Conservation (phyloP, 2,797 vertebrate species). For the Ibycter americanus region DNA sequence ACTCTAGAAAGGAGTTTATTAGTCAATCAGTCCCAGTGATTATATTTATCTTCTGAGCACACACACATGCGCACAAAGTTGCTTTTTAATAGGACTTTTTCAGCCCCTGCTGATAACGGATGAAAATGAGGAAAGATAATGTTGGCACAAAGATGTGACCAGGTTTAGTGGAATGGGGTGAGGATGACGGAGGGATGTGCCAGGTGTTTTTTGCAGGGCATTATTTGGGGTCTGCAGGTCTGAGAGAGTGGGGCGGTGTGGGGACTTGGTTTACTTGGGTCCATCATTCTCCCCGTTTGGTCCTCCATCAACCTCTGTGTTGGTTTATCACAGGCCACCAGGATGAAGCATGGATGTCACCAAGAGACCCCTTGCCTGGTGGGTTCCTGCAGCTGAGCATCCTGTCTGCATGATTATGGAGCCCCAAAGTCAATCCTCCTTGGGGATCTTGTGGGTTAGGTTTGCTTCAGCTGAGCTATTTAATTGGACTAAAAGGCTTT, state of each 20-base stretch:
- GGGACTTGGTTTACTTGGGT: not conserved
- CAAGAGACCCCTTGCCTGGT: not conserved
- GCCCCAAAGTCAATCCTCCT: not conserved
- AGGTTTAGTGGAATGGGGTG: not conserved
- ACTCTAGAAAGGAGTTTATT: conserved; percentile 20
- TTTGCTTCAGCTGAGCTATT: not conserved
- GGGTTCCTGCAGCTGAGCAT: not conserved
- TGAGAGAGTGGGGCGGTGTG: fast-evolving
- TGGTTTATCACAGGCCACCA: not conserved
- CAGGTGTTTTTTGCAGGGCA: not conserved
- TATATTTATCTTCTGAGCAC: conserved; percentile 37
- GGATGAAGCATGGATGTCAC: not conserved
- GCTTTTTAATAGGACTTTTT: not conserved
- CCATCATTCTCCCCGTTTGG: not conserved
- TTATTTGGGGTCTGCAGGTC: fast-evolving
- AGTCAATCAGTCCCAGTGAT: conserved; percentile 21
- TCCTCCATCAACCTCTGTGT: not conserved
- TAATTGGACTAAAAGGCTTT: not conserved
- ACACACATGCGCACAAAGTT: not conserved
- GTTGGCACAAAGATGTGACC: not conserved
- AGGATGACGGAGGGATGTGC: fast-evolving
- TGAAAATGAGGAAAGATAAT: not conserved
- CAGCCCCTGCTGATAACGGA: not conserved
- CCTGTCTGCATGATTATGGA: not conserved
- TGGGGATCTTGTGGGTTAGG: too few species aligned